A percentile compares a stretch with the other conserved stretches of the same genome.
phyloP scores from a whole-genome alignment of 2,888 invertebrate species.

The Acleris emargana region DNA sequence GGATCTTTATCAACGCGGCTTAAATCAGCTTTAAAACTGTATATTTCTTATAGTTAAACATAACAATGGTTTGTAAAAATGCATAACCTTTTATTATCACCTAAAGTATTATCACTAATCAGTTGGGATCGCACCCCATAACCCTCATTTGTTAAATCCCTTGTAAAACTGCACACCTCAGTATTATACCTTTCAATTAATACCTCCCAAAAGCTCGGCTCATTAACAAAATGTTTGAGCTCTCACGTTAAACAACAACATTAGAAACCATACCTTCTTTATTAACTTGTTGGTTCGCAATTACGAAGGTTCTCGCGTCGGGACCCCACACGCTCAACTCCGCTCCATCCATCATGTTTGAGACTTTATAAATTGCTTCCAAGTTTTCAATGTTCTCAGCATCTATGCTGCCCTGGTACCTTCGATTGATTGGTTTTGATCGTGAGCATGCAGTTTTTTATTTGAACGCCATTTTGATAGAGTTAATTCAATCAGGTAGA shows the following conservation, averaged over 20 bases:
- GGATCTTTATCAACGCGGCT: too few relatives aligned
- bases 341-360: conserved; percentile 71
- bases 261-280: conserved; percentile 10
- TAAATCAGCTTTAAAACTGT: too few relatives aligned
- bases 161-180: too few relatives aligned
- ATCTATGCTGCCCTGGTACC: conserved; percentile 46
- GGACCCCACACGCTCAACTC: conserved; percentile 16
- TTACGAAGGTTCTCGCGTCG: conserved; percentile 14
- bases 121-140: too few relatives aligned
- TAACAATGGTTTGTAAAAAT: too few relatives aligned
- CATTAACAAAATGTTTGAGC: too few relatives aligned
- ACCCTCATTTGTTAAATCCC: too few relatives aligned
- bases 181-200: background rate
- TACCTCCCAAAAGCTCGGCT: background rate
- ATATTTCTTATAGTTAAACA: too few relatives aligned
- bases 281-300: conserved; percentile 14
- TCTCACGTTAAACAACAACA: conserved; percentile 10
- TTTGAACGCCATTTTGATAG: background rate
- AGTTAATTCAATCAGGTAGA: too few relatives aligned
- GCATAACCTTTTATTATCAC: too few relatives aligned
- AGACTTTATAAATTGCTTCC: conserved; percentile 79
- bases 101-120: too few relatives aligned
- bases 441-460: conserved; percentile 28
- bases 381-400: conserved; percentile 57
- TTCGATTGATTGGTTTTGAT: conserved; percentile 48